Conservation (phyloP, 2,113 vertebrate genomes). For the Microtus ochrogaster region DNA sequence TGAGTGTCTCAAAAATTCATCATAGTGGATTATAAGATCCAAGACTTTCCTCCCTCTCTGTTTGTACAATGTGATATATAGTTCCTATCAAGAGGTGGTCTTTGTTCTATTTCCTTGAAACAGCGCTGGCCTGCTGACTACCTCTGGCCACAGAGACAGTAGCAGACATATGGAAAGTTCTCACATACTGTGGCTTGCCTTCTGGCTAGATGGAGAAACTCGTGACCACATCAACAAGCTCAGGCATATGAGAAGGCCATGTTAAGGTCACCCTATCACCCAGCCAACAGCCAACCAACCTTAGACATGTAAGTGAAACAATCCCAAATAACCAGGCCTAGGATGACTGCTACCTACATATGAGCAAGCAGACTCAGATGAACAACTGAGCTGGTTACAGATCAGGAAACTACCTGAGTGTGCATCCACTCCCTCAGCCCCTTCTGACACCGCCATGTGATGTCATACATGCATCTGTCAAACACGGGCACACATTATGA, state of each 20-base stretch:
- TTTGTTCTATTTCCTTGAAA: neutral
- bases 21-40: neutral
- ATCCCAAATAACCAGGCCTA: neutral
- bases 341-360: neutral
- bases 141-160: neutral
- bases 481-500: neutral
- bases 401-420: neutral
- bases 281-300: neutral
- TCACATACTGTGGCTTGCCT: neutral
- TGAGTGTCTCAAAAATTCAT: neutral
- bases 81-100: neutral
- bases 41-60: neutral
- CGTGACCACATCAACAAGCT: neutral
- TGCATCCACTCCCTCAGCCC: neutral
- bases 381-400: neutral
- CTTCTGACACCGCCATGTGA: neutral
- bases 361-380: too few species aligned
- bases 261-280: neutral
- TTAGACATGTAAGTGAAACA: neutral
- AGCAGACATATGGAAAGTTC: neutral
- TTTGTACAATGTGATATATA: neutral
- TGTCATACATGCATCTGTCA: neutral
- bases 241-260: neutral
- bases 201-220: neutral
- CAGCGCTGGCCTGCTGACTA: neutral